Conservation (phyloP, 1,140 invertebrate genomes). For the Neodiprion virginianus region DNA sequence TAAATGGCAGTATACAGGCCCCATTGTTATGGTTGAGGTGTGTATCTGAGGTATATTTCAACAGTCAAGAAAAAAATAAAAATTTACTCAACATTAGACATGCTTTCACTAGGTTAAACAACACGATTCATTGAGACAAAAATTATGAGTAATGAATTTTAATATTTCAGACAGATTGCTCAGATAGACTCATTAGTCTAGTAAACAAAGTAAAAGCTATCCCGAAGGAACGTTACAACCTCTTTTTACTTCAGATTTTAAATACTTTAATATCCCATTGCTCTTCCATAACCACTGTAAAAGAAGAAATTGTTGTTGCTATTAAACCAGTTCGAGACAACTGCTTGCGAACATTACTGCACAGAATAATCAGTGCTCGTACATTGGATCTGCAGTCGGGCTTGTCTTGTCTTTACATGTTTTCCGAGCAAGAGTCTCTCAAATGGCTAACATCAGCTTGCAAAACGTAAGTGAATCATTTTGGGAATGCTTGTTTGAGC, state of each 20-base stretch:
- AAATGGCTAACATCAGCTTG: slow-evolving; percentile 32
- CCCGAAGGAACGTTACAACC: slow-evolving; percentile 39
- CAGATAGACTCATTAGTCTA: background rate
- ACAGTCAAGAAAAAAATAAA: too few species aligned
- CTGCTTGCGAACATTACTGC: slow-evolving; percentile 8
- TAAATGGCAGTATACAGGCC: too few species aligned
- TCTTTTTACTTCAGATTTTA: slow-evolving; percentile 39
- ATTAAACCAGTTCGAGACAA: background rate
- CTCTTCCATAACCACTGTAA: slow-evolving; percentile 13
- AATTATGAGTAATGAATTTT: too few species aligned
- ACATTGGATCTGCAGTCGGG: slow-evolving; percentile 45
- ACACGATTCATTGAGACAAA: too few species aligned
- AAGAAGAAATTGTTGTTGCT: background rate
- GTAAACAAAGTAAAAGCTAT: slow-evolving; percentile 26
- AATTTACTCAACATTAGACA: too few species aligned
- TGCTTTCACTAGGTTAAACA: too few species aligned
- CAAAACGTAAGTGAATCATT: slow-evolving; percentile 34
- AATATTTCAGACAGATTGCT: background rate
- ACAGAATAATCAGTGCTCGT: slow-evolving; percentile 40
- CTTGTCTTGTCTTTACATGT: slow-evolving; percentile 42
- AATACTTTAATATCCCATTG: slow-evolving; percentile 36
- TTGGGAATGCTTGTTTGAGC: background rate
- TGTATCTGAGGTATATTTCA: too few species aligned
- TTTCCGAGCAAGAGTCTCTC: slow-evolving; percentile 34
- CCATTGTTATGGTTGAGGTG: too few species aligned